Evolutionary conservation across 2,113 vertebrate species (phyloP).

Genomic region (Balaenoptera acutorostrata): DNA sequence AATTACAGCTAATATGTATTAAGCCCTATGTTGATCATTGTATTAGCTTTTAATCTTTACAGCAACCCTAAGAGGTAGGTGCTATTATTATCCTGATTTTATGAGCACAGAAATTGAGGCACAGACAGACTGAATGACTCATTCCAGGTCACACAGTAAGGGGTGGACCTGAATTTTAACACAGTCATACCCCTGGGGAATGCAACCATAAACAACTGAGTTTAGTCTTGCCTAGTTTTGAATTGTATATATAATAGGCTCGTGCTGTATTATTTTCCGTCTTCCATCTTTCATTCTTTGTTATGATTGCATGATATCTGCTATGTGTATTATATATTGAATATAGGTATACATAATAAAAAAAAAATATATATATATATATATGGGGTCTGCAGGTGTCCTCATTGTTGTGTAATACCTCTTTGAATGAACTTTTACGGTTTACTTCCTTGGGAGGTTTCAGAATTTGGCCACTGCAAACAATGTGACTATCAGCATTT

Average conservation of each 20-base stretch:
- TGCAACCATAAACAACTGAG: fast-evolving
- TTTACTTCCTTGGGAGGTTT: not conserved
- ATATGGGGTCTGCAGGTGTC: not conserved
- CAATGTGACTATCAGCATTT: fast-evolving
- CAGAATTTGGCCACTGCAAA: not conserved
- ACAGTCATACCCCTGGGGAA: no score
- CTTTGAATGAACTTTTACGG: not conserved
- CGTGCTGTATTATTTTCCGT: not conserved
- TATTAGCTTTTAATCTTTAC: not conserved
- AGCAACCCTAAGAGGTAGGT: not conserved
- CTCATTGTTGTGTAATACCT: not conserved
- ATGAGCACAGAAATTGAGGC: not conserved
- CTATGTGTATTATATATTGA: not conserved
- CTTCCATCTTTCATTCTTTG: not conserved
- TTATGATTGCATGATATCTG: not conserved
- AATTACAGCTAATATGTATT: not conserved
- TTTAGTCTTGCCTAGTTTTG: not conserved
- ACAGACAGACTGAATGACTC: not conserved
- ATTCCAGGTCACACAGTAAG: not conserved
- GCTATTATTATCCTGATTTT: not conserved
- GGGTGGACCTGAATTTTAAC: not conserved
- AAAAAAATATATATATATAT: not conserved
- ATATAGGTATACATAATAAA: not conserved
- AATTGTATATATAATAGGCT: not conserved
- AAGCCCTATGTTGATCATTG: not conserved